phyloP scores from a whole-genome alignment of 2,113 vertebrate genomes.

The Fregetta grallaria region DNA sequence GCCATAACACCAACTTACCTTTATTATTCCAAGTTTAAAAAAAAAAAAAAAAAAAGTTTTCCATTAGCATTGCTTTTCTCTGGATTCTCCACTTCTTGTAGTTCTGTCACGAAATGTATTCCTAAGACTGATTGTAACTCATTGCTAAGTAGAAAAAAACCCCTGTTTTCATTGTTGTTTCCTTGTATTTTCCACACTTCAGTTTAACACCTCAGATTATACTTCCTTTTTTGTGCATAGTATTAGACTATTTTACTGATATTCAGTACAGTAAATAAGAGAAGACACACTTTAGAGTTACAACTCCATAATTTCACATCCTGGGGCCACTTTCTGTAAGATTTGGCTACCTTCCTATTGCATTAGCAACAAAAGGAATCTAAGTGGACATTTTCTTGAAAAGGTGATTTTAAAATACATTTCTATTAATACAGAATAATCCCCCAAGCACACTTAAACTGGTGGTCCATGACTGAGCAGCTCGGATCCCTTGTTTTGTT shows the following conservation, averaged over 20 bases:
- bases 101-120: not conserved
- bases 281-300: not conserved
- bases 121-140: not conserved
- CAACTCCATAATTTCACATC: not conserved
- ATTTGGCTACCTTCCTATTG: not conserved
- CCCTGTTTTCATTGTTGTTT: not conserved
- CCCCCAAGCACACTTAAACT: not conserved
- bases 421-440: constrained; percentile 41
- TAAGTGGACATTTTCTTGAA: not conserved
- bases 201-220: not conserved
- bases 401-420: constrained; percentile 26
- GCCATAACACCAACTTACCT: not conserved
- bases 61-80: not conserved
- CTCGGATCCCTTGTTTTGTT: not conserved
- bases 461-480: not conserved
- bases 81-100: not conserved
- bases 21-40: not conserved
- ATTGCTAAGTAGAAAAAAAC: not conserved
- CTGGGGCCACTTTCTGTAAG: not conserved
- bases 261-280: not conserved
- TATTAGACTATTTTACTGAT: not conserved
- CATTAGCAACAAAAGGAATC: constrained; percentile 11
- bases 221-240: not conserved
- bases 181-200: not conserved
- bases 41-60: not conserved